Base-by-base conservation (phyloP, 2,797 vertebrate genomes). In the Coranthus polyacanthus region DNA sequence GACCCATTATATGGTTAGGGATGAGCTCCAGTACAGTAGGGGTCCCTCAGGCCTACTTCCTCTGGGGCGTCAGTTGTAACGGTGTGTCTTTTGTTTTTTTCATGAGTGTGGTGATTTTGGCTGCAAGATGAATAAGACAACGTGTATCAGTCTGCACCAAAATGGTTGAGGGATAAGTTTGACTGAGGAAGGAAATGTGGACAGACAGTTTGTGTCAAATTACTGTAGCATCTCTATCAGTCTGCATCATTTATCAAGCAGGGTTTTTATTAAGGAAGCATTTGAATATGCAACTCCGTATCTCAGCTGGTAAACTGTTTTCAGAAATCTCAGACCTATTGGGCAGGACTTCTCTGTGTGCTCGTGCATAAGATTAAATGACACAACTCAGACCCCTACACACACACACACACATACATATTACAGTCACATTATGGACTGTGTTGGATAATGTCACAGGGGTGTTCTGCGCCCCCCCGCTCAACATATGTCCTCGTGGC, bases 401-500 rank as follows among this genome's bases (percentile, higher is more conserved):
- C 20, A 51, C 12, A 51, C 15, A 24, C n/a, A n/a, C n/a, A n/a
- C n/a, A n/a, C n/a, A n/a, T n/a, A n/a, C n/a, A n/a, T n/a, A n/a
- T n/a, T n/a, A n/a, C 11, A 38, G 24, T 29, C 34, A 49, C 46
- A 46, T 49, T 20, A 24, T 20, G 59, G 69, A 75, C 61, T 21
- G 63, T 54, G 68, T 71, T 54, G 47, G 59, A 54, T 69, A 65
- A 44, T 65, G 73, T 69, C 52, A 50, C 58, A 13, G 43, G 55
- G 71, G 54, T 38, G 24, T 49, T 54, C 41, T 65, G 73, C 22
- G 57, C 39, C 68, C 75, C 38, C 41, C 73, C 60, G 84, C 41
- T 72, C 49, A 41, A 55, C 86, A 84, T 86, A 90, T 89, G 86
- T 88, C 82, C 70, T 71, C 0, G 54, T 67, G 73, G 81, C 81